Base-by-base conservation (phyloP, 2,113 vertebrate species). In the Sebastes schlegelii region DNA sequence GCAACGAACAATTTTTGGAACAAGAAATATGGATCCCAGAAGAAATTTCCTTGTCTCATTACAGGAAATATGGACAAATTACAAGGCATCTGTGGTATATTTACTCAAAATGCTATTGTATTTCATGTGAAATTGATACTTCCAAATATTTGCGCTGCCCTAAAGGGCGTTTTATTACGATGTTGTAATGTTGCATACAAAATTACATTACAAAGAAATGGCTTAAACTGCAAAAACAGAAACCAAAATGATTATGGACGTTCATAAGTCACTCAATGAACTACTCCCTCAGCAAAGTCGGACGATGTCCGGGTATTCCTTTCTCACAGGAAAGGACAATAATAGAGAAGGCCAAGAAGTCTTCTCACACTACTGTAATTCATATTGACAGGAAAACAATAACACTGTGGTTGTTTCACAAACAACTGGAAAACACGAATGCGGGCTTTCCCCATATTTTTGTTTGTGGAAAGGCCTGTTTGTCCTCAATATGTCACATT, bases 401-500 rank as follows among this genome's bases (percentile, higher is more conserved):
- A 93, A 93, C 85, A 88, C 60, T 83, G 90, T 62, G 91, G 85
- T 87, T 74, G 42, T 74, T 87, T 92, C 90, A 92, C 87, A 93
- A 92, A 94, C 91, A 93, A 92, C 69, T 92, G 81, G 87, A 91
- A 90, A 90, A 90, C 81, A 77, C 67, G 67, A 85, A 88, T 88
- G 80, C 85, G 85, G 91, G 90, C 85, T 89, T 93, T 94, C 81
- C 86, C 89, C 77, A 76, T 87, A 87, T 88, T 95, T 94, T 92
- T 93, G 88, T 92, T 92, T 92, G 91, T 87, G 90, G 92, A 92
- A 92, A 92, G 91, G 86, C 84, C 81, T 91, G 86, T 91, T 94
- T 91, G 91, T 92, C 91, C 89, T 91, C 87, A 91, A 89, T 89
- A 91, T 93, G 89, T 93, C 89, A 93, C 91, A 92, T 92, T 92